Conservation (phyloP, 2,797 vertebrate species). For the Poecilia picta region DNA sequence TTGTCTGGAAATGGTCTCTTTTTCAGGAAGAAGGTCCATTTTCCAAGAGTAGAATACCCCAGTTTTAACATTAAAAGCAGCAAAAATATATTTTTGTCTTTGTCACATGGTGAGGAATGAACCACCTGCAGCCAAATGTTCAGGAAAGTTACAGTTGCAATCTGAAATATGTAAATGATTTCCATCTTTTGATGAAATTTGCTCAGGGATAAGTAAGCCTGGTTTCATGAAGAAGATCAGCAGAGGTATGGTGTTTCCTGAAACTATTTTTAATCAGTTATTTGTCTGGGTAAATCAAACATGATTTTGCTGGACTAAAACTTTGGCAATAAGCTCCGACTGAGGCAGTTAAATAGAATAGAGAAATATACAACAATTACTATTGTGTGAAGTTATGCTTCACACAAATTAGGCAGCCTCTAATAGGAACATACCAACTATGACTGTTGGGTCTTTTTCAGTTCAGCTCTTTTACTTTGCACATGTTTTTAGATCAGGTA, state of each 20-base stretch:
- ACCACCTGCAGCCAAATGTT: too few species aligned
- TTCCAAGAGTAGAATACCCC: not conserved
- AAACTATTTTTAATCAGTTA: too few species aligned
- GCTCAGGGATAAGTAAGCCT: too few species aligned
- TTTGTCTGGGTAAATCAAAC: not conserved
- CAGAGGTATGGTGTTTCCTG: too few species aligned
- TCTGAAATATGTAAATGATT: not conserved
- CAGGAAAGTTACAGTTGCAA: not conserved
- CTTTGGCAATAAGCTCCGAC: not conserved
- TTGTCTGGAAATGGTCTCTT: not conserved
- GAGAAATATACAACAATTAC: not conserved
- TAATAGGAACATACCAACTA: not conserved
- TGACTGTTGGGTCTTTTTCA: not conserved
- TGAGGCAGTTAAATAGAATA: not conserved
- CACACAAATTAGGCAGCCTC: too few species aligned
- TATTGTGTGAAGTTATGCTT: not conserved
- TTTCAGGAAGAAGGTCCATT: not conserved
- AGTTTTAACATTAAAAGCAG: not conserved
- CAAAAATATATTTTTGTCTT: not conserved
- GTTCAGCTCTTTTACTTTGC: not conserved
- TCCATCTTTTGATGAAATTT: not conserved
- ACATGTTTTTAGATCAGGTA: too few species aligned
- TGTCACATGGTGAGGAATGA: too few species aligned
- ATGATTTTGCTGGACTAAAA: not conserved
- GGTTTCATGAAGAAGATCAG: too few species aligned